Conservation (phyloP, 2,888 invertebrate species). For the Deilephila porcellus region DNA sequence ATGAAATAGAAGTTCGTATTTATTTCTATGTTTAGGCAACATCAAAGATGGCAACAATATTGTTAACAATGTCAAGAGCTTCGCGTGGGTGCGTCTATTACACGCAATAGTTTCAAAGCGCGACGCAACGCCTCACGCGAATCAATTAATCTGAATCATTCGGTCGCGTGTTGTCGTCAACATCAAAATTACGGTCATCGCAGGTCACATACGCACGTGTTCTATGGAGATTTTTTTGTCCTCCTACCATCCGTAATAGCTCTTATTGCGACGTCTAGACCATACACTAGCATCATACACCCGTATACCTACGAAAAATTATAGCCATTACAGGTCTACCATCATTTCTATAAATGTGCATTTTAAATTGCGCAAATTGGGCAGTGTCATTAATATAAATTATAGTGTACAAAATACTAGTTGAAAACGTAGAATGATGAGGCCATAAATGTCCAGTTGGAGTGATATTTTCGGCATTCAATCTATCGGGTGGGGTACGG, state of each 20-base stretch:
- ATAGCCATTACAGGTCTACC: background rate
- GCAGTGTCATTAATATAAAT: background rate
- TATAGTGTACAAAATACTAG: background rate
- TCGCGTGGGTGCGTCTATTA: slow-evolving; percentile 64
- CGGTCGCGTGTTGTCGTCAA: slow-evolving; percentile 58
- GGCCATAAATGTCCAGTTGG: slow-evolving; percentile 20
- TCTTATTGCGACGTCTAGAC: slow-evolving; percentile 20
- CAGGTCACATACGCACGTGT: slow-evolving; percentile 50
- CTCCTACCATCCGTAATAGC: background rate
- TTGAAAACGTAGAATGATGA: background rate
- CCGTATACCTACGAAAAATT: background rate
- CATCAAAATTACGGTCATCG: slow-evolving; percentile 50
- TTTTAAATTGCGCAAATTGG: background rate
- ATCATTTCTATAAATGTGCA: slow-evolving; percentile 1
- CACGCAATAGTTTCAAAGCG: slow-evolving; percentile 53
- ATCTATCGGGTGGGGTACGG: slow-evolving; percentile 53
- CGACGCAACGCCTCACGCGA: slow-evolving; percentile 55
- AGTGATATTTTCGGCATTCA: slow-evolving; percentile 49
- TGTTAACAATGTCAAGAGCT: slow-evolving; percentile 57
- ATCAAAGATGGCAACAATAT: background rate
- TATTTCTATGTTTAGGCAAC: background rate
- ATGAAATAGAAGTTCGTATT: background rate
- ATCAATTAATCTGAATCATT: slow-evolving; percentile 68
- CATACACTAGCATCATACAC: background rate
- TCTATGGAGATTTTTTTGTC: slow-evolving; percentile 10